These are phyloP conservation scores for Aphelenchoides avenae DNA, from an alignment of 1,140 invertebrate species.

Conservation along the genomic window DNA sequence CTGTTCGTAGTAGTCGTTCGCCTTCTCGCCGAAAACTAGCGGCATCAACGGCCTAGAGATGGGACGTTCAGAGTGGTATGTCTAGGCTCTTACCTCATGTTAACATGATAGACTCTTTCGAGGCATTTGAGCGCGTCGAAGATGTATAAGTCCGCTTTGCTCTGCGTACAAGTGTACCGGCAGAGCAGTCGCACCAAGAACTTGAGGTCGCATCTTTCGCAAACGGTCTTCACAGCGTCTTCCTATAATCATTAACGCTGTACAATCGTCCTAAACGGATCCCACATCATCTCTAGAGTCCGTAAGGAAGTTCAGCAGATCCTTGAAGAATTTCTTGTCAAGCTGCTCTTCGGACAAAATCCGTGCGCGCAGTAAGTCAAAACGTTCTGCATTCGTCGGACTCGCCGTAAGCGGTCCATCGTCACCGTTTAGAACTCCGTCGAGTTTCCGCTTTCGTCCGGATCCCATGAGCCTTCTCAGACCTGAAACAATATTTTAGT, in stretches of 20 bases:
- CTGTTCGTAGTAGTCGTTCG: constrained; percentile 23
- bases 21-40: constrained; percentile 26
- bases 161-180: constrained; percentile 9
- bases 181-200: constrained; percentile 11
- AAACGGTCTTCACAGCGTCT: background rate
- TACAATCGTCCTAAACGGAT: no score
- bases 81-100: constrained; percentile 21
- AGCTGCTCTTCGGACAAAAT: constrained; percentile 4
- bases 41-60: constrained; percentile 24
- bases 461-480: no score
- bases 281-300: no score
- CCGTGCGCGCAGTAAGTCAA: background rate
- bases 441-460: no score
- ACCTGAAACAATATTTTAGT: no score
- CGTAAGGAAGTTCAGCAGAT: constrained; percentile 3
- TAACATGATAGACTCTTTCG: constrained; percentile 14
- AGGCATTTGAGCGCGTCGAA: constrained; percentile 22
- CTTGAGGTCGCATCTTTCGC: constrained; percentile 13
- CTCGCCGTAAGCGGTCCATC: no score
- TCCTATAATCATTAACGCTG: no score
- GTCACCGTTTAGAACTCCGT: no score
- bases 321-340: background rate
- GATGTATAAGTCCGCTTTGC: constrained; percentile 14
- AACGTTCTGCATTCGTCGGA: no score
- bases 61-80: background rate